Conservation (phyloP, 2,113 vertebrate species). For the Dolichallabes microphthalmus region DNA sequence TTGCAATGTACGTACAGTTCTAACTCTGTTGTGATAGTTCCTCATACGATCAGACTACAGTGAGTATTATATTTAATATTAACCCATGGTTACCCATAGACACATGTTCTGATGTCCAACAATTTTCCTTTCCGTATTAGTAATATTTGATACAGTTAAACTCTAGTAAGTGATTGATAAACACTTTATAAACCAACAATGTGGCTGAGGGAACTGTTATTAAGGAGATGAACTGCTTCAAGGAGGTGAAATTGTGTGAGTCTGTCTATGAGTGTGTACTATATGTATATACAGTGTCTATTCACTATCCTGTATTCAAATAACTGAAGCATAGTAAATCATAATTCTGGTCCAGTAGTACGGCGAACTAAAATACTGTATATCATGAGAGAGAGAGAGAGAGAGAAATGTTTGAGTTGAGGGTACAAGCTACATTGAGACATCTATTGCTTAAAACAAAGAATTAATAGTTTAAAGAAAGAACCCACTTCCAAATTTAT, state of each 20-base stretch:
- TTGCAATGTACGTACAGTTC: background rate
- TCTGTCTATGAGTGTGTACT: background rate
- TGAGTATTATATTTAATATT: no score
- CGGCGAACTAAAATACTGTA: background rate
- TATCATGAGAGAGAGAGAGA: background rate
- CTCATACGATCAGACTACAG: background rate
- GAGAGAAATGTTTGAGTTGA: background rate
- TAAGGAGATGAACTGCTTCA: background rate
- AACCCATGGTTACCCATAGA: background rate
- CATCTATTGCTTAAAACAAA: background rate
- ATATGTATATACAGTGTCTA: background rate
- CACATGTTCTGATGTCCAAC: background rate
- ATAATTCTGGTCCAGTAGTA: background rate
- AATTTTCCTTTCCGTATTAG: background rate
- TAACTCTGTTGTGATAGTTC: background rate
- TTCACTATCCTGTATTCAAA: background rate
- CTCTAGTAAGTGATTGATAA: background rate
- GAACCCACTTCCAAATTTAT: background rate
- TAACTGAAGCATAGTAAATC: background rate
- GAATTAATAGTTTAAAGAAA: background rate
- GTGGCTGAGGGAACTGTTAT: background rate
- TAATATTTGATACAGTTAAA: background rate
- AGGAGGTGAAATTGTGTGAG: background rate
- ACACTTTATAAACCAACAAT: background rate
- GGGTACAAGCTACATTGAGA: background rate